A percentile compares a stretch with the other conserved stretches of the same genome.
Evolutionary conservation across 2,888 invertebrate species (phyloP).

Genomic region (Chrysolina oricalcia): DNA sequence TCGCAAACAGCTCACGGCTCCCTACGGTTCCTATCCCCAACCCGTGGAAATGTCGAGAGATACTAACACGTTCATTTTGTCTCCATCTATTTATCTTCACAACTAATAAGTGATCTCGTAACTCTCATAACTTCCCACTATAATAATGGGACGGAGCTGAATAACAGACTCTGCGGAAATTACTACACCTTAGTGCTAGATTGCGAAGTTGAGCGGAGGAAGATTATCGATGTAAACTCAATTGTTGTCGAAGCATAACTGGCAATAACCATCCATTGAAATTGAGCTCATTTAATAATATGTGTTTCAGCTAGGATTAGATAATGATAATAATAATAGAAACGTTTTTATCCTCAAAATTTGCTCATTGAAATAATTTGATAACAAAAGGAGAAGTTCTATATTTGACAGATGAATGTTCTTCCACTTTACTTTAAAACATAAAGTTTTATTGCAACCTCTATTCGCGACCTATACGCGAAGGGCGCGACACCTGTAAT

Average conservation of each 20-base stretch:
- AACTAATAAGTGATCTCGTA: slow-evolving; percentile 7
- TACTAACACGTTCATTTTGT: not conserved
- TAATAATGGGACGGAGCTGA: not conserved
- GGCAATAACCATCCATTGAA: not conserved
- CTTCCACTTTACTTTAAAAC: too few species aligned
- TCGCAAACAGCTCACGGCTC: slow-evolving; percentile 11
- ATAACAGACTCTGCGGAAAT: slow-evolving; percentile 18
- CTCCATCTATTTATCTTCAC: slow-evolving; percentile 12
- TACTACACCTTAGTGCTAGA: not conserved
- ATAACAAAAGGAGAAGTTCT: too few species aligned
- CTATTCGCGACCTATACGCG: too few species aligned
- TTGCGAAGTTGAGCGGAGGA: not conserved
- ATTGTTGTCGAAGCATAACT: not conserved
- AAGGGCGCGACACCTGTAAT: too few species aligned
- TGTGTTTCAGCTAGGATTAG: not conserved
- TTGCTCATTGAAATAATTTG: too few species aligned
- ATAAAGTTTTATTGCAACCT: too few species aligned
- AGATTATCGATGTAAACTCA: not conserved
- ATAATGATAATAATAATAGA: too few species aligned
- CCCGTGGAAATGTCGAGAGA: not conserved
- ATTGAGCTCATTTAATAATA: not conserved
- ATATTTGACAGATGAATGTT: too few species aligned
- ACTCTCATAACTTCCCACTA: slow-evolving; percentile 2
- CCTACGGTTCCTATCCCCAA: not conserved
- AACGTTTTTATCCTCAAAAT: too few species aligned